These are phyloP conservation scores for Helobdella robusta DNA, from an alignment of 2,888 invertebrate genomes.

Conservation along the genomic window DNA sequence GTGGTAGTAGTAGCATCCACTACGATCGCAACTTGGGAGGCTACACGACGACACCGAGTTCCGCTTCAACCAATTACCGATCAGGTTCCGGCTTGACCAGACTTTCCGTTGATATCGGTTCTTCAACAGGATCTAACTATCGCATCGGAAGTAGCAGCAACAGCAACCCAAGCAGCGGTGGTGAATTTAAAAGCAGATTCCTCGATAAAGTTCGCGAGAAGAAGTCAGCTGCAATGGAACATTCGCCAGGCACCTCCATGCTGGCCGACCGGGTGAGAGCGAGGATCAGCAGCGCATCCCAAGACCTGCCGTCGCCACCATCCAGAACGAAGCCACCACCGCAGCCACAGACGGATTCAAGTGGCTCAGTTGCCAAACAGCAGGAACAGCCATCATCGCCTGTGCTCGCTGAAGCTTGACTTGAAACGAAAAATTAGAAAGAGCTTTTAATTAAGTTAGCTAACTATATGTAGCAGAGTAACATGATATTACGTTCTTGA, in stretches of 20 bases:
- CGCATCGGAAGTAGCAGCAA: too few relatives aligned
- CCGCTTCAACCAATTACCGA: background rate
- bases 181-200: slow-evolving; percentile 30
- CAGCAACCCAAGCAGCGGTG: background rate
- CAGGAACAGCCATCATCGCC: background rate
- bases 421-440: too few relatives aligned
- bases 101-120: background rate
- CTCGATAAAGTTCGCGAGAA: slow-evolving; percentile 32
- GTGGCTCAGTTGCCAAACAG: background rate
- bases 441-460: too few relatives aligned
- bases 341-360: background rate
- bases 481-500: too few relatives aligned
- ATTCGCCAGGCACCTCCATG: background rate
- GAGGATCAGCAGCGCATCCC: background rate
- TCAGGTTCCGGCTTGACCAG: background rate
- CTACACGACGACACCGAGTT: slow-evolving; percentile 10
- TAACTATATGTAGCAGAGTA: too few relatives aligned
- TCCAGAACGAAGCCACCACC: slow-evolving; percentile 5
- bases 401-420: too few relatives aligned
- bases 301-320: slow-evolving; percentile 9
- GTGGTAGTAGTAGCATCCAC: slow-evolving; percentile 14
- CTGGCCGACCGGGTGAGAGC: slow-evolving; percentile 21
- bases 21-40: slow-evolving; percentile 18
- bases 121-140: background rate
- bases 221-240: slow-evolving; percentile 21